These are phyloP conservation scores for Drosophila helvetica DNA, from an alignment of 2,888 invertebrate species.

Conservation along the genomic window DNA sequence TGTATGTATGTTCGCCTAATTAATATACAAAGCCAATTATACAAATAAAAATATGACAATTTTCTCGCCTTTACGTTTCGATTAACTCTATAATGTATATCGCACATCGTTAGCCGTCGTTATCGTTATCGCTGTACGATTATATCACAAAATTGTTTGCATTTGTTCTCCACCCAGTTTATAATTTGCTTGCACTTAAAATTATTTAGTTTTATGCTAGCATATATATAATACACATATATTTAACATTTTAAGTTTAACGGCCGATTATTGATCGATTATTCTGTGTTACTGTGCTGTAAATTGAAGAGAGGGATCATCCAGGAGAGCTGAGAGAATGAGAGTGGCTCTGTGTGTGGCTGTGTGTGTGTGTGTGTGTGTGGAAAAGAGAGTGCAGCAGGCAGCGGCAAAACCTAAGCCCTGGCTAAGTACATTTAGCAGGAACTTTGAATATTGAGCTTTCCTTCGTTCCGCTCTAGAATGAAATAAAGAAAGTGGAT, in stretches of 20 bases:
- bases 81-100: constrained; percentile 37
- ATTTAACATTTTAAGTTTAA: constrained; percentile 45
- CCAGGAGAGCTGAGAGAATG: constrained; percentile 14
- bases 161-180: constrained; percentile 83
- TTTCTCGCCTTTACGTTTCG: constrained; percentile 44
- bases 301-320: constrained; percentile 25
- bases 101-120: constrained; percentile 18
- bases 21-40: constrained; percentile 66
- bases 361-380: constrained; percentile 4
- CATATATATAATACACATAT: constrained; percentile 65
- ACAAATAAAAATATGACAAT: constrained; percentile 50
- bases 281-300: constrained; percentile 45
- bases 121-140: constrained; percentile 29
- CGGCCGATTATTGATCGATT: constrained; percentile 52
- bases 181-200: constrained; percentile 68
- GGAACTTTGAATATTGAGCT: neutral
- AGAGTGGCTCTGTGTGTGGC: constrained; percentile 2
- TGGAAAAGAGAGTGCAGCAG: constrained; percentile 10
- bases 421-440: neutral
- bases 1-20: constrained; percentile 31
- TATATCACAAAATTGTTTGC: constrained; percentile 2
- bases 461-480: neutral
- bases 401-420: neutral
- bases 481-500: too few species aligned
- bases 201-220: constrained; percentile 69